phyloP scores from a whole-genome alignment of 2,113 vertebrate genomes.

The Octodon degus region DNA sequence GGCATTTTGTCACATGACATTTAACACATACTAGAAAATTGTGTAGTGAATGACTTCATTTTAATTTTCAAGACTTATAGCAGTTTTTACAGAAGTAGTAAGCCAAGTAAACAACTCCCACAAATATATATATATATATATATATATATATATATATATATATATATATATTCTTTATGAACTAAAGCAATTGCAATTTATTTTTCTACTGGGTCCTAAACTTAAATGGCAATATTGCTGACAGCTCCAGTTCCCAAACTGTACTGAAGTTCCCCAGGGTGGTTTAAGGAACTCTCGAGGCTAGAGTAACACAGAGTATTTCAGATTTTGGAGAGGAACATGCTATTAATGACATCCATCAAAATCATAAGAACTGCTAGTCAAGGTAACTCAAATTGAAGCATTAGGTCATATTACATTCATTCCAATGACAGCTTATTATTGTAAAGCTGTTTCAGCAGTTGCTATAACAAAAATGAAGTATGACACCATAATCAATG shows the following conservation, averaged over 20 bases:
- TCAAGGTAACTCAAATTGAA: not conserved
- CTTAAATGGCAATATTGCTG: not conserved
- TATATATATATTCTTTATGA: not conserved
- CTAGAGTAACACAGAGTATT: not conserved
- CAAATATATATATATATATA: not conserved
- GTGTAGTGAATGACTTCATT: no score
- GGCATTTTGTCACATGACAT: no score
- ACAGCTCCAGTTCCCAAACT: not conserved
- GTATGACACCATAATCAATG: not conserved
- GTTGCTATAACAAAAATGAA: constrained; percentile 28
- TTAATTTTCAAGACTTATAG: not conserved
- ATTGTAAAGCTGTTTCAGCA: constrained; percentile 37
- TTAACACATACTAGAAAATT: no score
- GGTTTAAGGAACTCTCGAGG: not conserved
- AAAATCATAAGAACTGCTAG: not conserved
- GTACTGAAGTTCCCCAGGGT: not conserved
- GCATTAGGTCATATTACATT: constrained; percentile 10
- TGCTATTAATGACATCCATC: not conserved
- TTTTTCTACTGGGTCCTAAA: not conserved
- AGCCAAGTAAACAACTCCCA: not conserved
- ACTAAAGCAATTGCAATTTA: not conserved
- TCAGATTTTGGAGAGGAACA: not conserved
- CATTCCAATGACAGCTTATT: not conserved
- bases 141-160: not conserved
- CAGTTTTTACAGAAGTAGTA: not conserved